These are phyloP conservation scores for Maniola hyperantus DNA, from an alignment of 2,888 invertebrate species.

Conservation along the genomic window DNA sequence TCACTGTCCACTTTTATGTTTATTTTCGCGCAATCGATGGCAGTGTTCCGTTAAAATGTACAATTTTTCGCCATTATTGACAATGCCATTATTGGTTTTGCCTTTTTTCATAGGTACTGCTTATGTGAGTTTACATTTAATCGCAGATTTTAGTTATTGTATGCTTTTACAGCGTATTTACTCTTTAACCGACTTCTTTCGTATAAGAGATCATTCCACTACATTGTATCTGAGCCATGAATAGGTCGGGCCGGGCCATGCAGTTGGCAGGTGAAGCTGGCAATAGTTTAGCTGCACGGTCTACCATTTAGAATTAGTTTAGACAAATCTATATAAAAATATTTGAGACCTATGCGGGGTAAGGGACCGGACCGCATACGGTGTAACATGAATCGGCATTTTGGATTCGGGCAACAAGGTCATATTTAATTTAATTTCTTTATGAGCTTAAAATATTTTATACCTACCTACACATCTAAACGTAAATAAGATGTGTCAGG, in stretches of 20 bases:
- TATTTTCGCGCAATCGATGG: constrained; percentile 31
- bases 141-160: background rate
- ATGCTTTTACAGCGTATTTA: background rate
- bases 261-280: too few relatives aligned
- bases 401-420: background rate
- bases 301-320: too few relatives aligned
- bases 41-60: constrained; percentile 31
- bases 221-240: too few relatives aligned
- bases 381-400: background rate
- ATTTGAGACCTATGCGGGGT: too few relatives aligned
- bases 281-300: too few relatives aligned
- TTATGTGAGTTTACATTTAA: background rate
- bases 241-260: too few relatives aligned
- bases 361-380: too few relatives aligned
- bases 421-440: background rate
- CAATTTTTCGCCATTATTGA: constrained; percentile 35
- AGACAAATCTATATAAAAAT: too few relatives aligned
- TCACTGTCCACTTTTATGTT: constrained; percentile 30
- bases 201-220: too few relatives aligned
- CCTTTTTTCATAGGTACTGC: background rate
- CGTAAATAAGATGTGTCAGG: too few relatives aligned
- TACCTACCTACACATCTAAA: constrained; percentile 1
- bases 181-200: too few relatives aligned
- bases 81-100: constrained; percentile 16
- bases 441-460: background rate